Evolutionary conservation across 2,113 vertebrate genomes (phyloP), one percentile per base, ranked within the genome.

Genomic region (Cavia aperea): DNA sequence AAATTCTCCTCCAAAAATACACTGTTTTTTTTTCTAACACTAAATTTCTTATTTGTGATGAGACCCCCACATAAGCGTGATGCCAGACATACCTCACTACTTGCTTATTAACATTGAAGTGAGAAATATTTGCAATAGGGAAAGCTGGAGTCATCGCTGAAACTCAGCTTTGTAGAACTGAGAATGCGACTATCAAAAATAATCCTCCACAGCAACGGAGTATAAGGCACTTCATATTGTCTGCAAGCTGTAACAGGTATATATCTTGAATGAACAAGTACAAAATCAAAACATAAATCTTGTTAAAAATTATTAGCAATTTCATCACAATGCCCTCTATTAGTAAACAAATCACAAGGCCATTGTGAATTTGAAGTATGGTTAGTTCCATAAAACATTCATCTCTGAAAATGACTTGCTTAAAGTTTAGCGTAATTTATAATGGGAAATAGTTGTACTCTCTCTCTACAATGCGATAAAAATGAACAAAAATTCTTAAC

Each of bases 161-260:
- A 84, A 54, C 7, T 11, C 63, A 82, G 4, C n/a, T 56, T 46
- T 75, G 8, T 46, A 13, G 39, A 43, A 46, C 19, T 75, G 29
- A 60, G 39, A n/a, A 51, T 33, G 19, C 2, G 13, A 7, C 7
- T 9, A n/a, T 2, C 2, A 73, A 16, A 56, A 5, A 58, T 2
- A 56, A 56, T 31, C 14, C 0, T 33, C 4, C 6, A n/a, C 49
- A 26, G 19, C 26, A 33, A 36, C 51, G 63, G 29, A 26, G 23
- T 24, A 36, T 12, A 4, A 49, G 39, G 10, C 15, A 81, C 4
- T 23, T 39, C 16, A n/a, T 15, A 14, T 63, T 10, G 65, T 12
- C 56, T 72, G 10, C 14, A 16, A 51, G n/a, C 0, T 16, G 23
- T 31, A 39, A 4, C 4, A 70, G n/a, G 26, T 43, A 29, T n/a